Evolutionary conservation across 2,888 invertebrate genomes (phyloP), one percentile per base, ranked within the genome.

Genomic region (Busseola fusca): DNA sequence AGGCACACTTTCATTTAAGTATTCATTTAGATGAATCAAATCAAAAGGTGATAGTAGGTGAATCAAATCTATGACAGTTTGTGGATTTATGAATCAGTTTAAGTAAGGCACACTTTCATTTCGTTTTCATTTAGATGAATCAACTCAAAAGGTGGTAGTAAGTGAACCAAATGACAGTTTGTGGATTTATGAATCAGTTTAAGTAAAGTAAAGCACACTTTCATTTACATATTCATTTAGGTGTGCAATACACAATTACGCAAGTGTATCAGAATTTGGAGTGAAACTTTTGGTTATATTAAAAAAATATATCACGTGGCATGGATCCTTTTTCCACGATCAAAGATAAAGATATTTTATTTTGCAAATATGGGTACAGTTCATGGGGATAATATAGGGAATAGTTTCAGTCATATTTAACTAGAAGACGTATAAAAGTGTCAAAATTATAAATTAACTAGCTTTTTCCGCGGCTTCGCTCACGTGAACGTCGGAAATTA

Each of bases 91-190:
- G 50, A 50, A 76, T 69, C 69, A 76, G 68, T 68, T 54, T 37
- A 37, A 30, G 1, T 50, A 1, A 54, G 66, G 67, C 25, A 75
- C 16, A 2, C 21, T 48, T 68, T 54, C 14, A 27, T 34, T 56
- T 27, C 18, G 37, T 27, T 27, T 25, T 25, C 21, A 25, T 34
- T 34, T 1, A n/a, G 5, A 10, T 50, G 16, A n/a, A n/a, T n/a
- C n/a, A n/a, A n/a, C n/a, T n/a, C n/a, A n/a, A n/a, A n/a, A n/a
- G n/a, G n/a, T n/a, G n/a, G n/a, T n/a, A n/a, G n/a, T n/a, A n/a
- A n/a, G n/a, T n/a, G n/a, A n/a, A n/a, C n/a, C n/a, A n/a, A 40
- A 37, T 76, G 68, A 34, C 74, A 76, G 67, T 75, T 76, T 16
- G 10, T 76, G 40, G 62, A 69, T 62, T 74, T 69, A 74, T 74